These are phyloP conservation scores for Olivierus martensii DNA, from an alignment of 1,140 invertebrate species.

Conservation along the genomic window DNA sequence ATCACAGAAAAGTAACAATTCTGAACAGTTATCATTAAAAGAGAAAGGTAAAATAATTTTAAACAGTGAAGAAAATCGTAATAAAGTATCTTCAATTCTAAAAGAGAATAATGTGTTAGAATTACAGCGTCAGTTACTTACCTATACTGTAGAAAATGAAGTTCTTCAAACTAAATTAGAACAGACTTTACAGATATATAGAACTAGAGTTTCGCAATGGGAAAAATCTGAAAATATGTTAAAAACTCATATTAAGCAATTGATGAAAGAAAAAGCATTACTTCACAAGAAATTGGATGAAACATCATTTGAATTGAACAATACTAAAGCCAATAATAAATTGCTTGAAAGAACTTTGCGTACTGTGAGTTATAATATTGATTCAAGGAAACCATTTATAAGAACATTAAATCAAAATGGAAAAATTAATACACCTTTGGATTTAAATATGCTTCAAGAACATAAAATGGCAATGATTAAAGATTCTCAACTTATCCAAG, in stretches of 20 bases:
- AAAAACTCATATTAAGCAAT: slow-evolving; percentile 5
- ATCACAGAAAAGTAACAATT: neutral
- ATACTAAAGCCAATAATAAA: slow-evolving; percentile 1
- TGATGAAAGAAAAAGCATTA: neutral
- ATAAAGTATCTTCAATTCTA: slow-evolving; percentile 64
- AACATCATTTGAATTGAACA: slow-evolving; percentile 9
- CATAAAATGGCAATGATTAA: too few species aligned
- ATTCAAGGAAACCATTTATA: too few species aligned
- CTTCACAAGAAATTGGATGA: neutral
- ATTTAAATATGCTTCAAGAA: too few species aligned
- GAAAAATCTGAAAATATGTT: slow-evolving; percentile 6
- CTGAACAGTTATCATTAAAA: slow-evolving; percentile 1
- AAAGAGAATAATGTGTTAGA: slow-evolving; percentile 62
- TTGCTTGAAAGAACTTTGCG: too few species aligned
- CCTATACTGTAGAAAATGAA: slow-evolving; percentile 68
- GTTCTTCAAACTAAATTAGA: slow-evolving; percentile 30
- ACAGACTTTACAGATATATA: neutral
- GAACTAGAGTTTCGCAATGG: slow-evolving; percentile 5
- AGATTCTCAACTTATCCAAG: too few species aligned
- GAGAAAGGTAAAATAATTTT: slow-evolving; percentile 8
- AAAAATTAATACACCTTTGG: too few species aligned
- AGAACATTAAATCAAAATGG: too few species aligned
- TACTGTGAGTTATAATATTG: too few species aligned
- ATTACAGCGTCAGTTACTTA: slow-evolving; percentile 65
- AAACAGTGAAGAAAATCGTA: slow-evolving; percentile 22